A percentile compares a stretch with the other conserved stretches of the same genome.
These are phyloP conservation scores for Elephantulus edwardii DNA, from an alignment of 2,113 vertebrate genomes.

Conservation along the genomic window DNA sequence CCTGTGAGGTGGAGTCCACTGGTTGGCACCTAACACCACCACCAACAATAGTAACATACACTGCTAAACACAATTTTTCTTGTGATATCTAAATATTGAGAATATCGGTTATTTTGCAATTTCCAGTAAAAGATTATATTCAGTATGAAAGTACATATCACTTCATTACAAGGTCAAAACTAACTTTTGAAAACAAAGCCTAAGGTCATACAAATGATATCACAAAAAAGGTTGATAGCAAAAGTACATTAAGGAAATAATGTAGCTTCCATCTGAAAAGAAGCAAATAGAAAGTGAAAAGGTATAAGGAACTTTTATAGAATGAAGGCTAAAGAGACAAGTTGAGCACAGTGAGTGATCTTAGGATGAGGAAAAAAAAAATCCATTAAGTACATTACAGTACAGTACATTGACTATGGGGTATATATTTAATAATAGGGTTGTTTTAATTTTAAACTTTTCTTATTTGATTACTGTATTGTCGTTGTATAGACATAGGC, in stretches of 20 bases:
- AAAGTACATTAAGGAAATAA: not conserved
- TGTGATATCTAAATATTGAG: not conserved
- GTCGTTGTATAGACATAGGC: not conserved
- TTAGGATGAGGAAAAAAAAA: not conserved
- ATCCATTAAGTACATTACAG: not conserved
- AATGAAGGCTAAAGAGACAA: not conserved
- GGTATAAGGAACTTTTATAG: not conserved
- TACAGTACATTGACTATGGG: not conserved
- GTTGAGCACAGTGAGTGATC: not conserved
- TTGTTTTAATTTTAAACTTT: not conserved
- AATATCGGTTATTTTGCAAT: not conserved
- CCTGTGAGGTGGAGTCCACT: too few relatives aligned
- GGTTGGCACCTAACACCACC: too few relatives aligned
- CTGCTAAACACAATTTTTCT: not conserved
- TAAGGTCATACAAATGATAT: not conserved
- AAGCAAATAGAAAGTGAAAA: not conserved
- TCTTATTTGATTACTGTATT: not conserved
- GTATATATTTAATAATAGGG: not conserved
- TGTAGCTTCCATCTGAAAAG: not conserved
- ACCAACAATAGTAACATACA: too few relatives aligned
- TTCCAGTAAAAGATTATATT: not conserved
- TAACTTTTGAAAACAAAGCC: slow-evolving; percentile 24
- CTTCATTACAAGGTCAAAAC: not conserved
- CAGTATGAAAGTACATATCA: not conserved
- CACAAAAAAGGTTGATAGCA: not conserved